phyloP scores from a whole-genome alignment of 2,888 invertebrate genomes.

The Zootermopsis nevadensis region DNA sequence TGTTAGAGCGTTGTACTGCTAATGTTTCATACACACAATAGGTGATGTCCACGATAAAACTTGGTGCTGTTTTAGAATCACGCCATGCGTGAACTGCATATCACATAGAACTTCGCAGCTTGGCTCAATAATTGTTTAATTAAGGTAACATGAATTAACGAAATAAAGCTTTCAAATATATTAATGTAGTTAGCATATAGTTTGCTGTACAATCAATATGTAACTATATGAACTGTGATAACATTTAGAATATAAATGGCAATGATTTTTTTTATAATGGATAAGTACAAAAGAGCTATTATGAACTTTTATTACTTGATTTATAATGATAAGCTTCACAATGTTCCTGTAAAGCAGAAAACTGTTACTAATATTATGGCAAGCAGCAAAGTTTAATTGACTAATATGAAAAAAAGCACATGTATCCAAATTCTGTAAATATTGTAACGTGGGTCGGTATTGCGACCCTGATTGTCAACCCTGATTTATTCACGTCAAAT shows the following conservation, averaged over 20 bases:
- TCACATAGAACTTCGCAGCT: constrained; percentile 13
- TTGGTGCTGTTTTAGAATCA: constrained; percentile 35
- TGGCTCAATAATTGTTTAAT: neutral
- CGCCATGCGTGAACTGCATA: constrained; percentile 29
- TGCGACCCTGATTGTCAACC: too few relatives aligned
- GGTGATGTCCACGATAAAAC: neutral
- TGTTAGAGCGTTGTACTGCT: neutral
- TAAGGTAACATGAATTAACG: neutral
- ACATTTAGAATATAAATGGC: constrained; percentile 11
- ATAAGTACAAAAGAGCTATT: constrained; percentile 39
- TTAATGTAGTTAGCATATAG: constrained; percentile 14
- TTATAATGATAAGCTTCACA: constrained; percentile 4
- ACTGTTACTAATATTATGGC: constrained; percentile 19
- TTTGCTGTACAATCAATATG: constrained; percentile 38
- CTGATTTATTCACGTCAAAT: too few relatives aligned
- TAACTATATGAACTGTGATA: constrained; percentile 40
- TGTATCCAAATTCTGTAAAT: neutral
- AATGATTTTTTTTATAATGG: constrained; percentile 33
- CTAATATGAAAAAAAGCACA: neutral
- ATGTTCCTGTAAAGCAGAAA: constrained; percentile 30
- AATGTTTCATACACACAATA: neutral
- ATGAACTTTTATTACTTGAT: constrained; percentile 15
- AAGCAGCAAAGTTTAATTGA: neutral
- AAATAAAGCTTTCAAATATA: neutral
- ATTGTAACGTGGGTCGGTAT: too few relatives aligned